A percentile compares a stretch with the other conserved stretches of the same genome.
Conservation (phyloP, 2,888 invertebrate genomes). For the Lepidonotus clava region DNA sequence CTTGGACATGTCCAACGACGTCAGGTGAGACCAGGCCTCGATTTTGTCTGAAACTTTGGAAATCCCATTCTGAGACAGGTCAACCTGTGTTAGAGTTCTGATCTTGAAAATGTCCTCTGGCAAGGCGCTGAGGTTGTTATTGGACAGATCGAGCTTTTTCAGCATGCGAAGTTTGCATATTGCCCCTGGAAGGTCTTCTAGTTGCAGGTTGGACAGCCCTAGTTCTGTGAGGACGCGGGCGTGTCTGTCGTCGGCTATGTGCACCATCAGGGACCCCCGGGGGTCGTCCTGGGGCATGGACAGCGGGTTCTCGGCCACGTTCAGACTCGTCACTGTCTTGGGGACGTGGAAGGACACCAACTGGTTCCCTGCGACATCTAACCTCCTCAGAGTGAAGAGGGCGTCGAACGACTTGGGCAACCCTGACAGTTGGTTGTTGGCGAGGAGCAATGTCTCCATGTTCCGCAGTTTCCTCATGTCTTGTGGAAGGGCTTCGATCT, state of each 20-base stretch:
- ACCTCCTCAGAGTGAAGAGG: conserved; percentile 69
- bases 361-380: conserved; percentile 73
- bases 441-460: conserved; percentile 70
- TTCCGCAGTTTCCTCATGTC: conserved; percentile 72
- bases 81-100: conserved; percentile 68
- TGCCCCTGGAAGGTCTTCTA: conserved; percentile 75
- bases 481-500: conserved; percentile 70
- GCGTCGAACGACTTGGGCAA: conserved; percentile 73
- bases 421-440: conserved; percentile 72
- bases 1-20: conserved; percentile 60
- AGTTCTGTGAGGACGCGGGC: conserved; percentile 72
- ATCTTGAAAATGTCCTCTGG: conserved; percentile 73
- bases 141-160: conserved; percentile 73
- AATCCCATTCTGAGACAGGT: conserved; percentile 72
- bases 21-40: conserved; percentile 53
- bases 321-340: conserved; percentile 71
- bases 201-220: conserved; percentile 71
- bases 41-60: conserved; percentile 59
- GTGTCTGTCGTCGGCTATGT: conserved; percentile 76
- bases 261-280: conserved; percentile 67
- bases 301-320: conserved; percentile 73
- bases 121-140: conserved; percentile 73
- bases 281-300: conserved; percentile 62
- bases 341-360: conserved; percentile 74
- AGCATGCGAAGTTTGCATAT: conserved; percentile 74